Base-by-base conservation (phyloP, 2,797 vertebrate species). In the Poeciliopsis presidionis region DNA sequence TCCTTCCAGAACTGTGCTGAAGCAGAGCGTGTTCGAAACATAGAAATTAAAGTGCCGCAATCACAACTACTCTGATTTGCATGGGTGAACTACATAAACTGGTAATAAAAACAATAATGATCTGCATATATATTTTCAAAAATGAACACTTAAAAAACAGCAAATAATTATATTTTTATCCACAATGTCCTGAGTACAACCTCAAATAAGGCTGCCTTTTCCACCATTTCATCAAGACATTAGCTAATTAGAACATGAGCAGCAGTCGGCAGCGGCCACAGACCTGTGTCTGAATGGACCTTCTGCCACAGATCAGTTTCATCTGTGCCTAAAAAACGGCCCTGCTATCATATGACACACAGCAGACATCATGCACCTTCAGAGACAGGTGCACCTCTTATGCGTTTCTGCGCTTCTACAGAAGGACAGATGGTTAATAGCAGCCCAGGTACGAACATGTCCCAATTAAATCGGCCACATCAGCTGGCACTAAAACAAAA, bases 211-310 rank as follows among this genome's bases (percentile, higher is more conserved):
- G 36, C 39, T 69, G 65, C 22, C 13, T 69, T 67, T 69, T 69
- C 65, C 65, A 69, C 65, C 59, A 75, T 81, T 79, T 87, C 81
- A 75, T 43, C 78, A 57, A 79, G 80, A 74, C 55, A 18, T 77
- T 59, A 74, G 76, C 57, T 75, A 61, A 80, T 9, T 67, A 45
- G 69, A 13, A 82, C 55, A 70, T 74, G 72, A 82, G 69, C 79
- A 5, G 80, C 30, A 59, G 78, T 81, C 85, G 82, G 81, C 77
- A 69, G 76, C 41, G 51, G 63, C 69, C 81, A 57, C 83, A 86
- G 84, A 53, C 22, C 22, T 8, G 79, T 86, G 87, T 82, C 76
- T 81, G 20, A 53, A 75, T 72, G 79, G 81, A 85, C 63, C 78
- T n/a, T 59, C 78, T 77, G 72, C 72, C 6, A 30, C 45, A 46